Conservation (phyloP, 2,797 vertebrate genomes). For the Alca torda region DNA sequence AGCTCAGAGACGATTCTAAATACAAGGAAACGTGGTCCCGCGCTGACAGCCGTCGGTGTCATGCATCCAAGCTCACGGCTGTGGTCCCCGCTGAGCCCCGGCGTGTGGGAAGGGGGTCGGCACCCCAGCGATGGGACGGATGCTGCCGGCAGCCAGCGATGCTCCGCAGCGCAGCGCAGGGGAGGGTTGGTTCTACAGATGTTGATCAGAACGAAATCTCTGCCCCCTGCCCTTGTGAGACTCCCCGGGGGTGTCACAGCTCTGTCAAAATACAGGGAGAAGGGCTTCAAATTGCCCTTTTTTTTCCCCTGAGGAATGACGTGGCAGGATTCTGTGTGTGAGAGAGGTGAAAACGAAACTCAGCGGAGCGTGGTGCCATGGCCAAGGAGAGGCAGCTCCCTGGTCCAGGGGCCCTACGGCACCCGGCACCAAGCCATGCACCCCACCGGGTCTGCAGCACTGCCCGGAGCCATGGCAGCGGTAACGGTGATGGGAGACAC, state of each 20-base stretch:
- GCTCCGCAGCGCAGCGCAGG: rapidly evolving
- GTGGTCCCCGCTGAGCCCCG: rapidly evolving
- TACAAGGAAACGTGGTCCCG: background rate
- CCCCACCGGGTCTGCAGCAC: rapidly evolving
- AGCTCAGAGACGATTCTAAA: background rate
- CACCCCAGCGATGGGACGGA: rapidly evolving
- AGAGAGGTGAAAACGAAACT: background rate
- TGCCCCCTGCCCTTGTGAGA: background rate
- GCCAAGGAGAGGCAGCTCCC: rapidly evolving
- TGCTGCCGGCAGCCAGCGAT: rapidly evolving
- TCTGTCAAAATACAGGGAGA: background rate
- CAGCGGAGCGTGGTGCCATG: background rate
- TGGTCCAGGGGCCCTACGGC: background rate
- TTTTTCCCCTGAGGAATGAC: background rate
- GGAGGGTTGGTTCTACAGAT: background rate
- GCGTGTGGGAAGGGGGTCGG: rapidly evolving
- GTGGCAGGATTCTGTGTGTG: background rate
- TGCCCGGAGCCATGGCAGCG: background rate
- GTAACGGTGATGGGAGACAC: rapidly evolving
- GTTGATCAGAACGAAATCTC: background rate
- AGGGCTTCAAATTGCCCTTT: background rate
- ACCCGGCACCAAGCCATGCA: rapidly evolving
- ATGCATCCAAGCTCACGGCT: rapidly evolving
- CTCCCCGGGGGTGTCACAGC: background rate
- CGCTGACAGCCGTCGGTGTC: rapidly evolving